Conservation (phyloP, 1,140 invertebrate species). For the Vanessa tameamea region DNA sequence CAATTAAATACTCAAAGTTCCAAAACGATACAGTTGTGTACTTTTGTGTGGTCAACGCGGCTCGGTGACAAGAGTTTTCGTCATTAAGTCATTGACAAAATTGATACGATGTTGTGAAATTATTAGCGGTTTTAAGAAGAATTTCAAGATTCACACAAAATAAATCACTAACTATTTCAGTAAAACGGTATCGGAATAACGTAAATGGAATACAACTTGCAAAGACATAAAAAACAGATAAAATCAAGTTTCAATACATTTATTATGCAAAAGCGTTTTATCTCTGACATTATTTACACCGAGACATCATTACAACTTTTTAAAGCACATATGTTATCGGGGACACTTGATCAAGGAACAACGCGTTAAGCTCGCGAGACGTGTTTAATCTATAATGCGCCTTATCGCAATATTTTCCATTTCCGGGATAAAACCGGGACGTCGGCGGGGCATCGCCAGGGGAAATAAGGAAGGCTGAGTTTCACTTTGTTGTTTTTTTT, state of each 20-base stretch:
- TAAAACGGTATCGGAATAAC: not conserved
- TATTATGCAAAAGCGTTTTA: constrained; percentile 61
- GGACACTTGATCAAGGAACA: constrained; percentile 57
- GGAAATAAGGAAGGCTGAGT: constrained; percentile 79
- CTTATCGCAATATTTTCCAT: constrained; percentile 81
- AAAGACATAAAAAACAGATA: constrained; percentile 14
- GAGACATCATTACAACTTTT: constrained; percentile 61
- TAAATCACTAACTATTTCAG: too few relatives aligned
- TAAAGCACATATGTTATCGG: constrained; percentile 52
- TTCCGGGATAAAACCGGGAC: constrained; percentile 68
- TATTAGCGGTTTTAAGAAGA: too few relatives aligned
- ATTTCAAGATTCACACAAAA: too few relatives aligned
- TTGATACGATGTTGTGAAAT: too few relatives aligned
- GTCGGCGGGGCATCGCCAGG: constrained; percentile 72
- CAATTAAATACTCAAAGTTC: too few relatives aligned
- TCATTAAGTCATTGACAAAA: too few relatives aligned
- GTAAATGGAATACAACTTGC: not conserved
- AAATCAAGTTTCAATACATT: constrained; percentile 31
- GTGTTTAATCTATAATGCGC: constrained; percentile 79
- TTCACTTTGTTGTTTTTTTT: constrained; percentile 78
- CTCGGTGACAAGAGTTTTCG: too few relatives aligned
- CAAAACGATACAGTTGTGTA: too few relatives aligned
- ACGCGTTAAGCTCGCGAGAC: constrained; percentile 62
- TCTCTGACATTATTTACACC: constrained; percentile 57
- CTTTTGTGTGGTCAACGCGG: too few relatives aligned